Conservation (phyloP, 2,888 invertebrate genomes). For the Dione juno region DNA sequence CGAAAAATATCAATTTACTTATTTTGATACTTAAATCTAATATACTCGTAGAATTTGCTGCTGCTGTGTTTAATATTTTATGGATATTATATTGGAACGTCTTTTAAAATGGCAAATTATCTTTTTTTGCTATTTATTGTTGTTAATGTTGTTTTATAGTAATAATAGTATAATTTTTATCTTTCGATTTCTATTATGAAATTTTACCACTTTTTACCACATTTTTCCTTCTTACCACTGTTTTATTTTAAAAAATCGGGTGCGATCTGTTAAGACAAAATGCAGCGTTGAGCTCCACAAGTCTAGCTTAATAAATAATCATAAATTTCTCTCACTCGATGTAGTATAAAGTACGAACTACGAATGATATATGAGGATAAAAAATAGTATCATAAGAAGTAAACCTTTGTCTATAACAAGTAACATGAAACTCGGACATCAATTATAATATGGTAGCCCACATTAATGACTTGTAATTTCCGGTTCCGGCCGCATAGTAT, state of each 20-base stretch:
- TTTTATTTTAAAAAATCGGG: too few species aligned
- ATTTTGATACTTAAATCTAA: constrained; percentile 13
- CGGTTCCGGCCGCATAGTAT: constrained; percentile 20
- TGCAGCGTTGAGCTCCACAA: too few species aligned
- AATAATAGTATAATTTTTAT: neutral
- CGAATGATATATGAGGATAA: neutral
- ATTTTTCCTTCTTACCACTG: too few species aligned
- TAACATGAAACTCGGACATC: constrained; percentile 21
- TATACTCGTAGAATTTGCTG: neutral
- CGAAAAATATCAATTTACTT: constrained; percentile 9
- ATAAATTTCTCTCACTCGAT: too few species aligned
- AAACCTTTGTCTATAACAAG: neutral
- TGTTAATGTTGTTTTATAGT: neutral
- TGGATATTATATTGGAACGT: neutral
- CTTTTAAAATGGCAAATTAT: neutral
- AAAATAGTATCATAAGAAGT: neutral
- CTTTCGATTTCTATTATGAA: too few species aligned
- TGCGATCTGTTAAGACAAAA: too few species aligned
- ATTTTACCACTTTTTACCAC: too few species aligned
- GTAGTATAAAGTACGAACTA: too few species aligned
- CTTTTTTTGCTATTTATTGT: neutral
- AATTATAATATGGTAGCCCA: constrained; percentile 21
- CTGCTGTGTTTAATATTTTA: neutral
- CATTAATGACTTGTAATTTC: constrained; percentile 25
- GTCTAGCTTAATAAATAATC: too few species aligned